Evolutionary conservation across 1,140 invertebrate genomes (phyloP).

Genomic region (Anastrepha ludens): DNA sequence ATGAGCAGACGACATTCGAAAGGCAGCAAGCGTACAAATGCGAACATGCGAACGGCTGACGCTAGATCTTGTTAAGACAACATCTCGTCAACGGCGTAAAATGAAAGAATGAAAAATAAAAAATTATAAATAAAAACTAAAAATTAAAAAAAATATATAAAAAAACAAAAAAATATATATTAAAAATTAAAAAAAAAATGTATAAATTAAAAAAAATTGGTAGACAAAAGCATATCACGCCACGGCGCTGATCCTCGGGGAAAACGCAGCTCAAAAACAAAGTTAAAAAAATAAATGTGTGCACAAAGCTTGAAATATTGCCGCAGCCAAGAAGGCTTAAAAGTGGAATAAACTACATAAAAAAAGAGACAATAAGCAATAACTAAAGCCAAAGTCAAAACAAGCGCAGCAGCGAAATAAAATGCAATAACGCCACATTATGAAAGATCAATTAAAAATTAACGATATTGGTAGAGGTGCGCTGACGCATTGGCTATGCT

Average conservation of each 20-base stretch:
- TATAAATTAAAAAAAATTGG: no score
- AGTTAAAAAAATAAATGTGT: background rate
- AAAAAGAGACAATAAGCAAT: background rate
- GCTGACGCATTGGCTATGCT: background rate
- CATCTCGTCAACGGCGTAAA: constrained; percentile 45
- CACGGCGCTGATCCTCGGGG: background rate
- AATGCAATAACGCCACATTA: constrained; percentile 39
- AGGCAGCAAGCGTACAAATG: background rate
- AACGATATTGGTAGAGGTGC: constrained; percentile 66
- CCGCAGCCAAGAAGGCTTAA: background rate
- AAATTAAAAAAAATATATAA: background rate
- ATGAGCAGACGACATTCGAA: background rate
- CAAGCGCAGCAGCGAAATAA: background rate
- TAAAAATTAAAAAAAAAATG: background rate
- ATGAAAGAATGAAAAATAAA: constrained; percentile 3
- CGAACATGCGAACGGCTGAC: background rate
- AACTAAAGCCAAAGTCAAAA: constrained; percentile 7
- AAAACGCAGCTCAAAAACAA: background rate
- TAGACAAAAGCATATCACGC: background rate
- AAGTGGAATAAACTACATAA: background rate
- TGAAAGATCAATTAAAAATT: constrained; percentile 74
- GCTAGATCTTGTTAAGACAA: constrained; percentile 59
- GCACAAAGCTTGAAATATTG: no score
- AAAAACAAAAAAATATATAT: constrained; percentile 17
- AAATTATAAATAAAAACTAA: background rate